A percentile compares a stretch with the other conserved stretches of the same genome.
These are phyloP conservation scores for Galendromus occidentalis DNA, from an alignment of 1,140 invertebrate genomes.

Conservation along the genomic window DNA sequence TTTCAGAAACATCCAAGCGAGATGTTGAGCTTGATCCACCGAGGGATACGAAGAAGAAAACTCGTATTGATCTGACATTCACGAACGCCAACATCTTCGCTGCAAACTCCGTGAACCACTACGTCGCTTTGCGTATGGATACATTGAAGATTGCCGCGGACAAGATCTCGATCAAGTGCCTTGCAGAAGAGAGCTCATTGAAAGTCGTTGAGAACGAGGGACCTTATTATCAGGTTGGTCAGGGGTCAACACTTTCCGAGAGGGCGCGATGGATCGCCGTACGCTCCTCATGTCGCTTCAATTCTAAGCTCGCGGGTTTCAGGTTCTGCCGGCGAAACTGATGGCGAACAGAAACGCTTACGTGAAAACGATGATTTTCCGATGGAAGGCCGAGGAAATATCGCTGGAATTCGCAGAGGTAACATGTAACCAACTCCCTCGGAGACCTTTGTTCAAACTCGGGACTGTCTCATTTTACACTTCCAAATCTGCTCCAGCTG, in stretches of 20 bases:
- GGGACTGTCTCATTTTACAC: too few relatives aligned
- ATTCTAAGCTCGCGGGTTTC: background rate
- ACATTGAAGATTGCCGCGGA: background rate
- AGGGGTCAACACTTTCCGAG: background rate
- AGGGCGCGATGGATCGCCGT: background rate
- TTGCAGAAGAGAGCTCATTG: background rate
- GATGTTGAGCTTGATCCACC: too few relatives aligned
- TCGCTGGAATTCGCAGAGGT: slow-evolving; percentile 4
- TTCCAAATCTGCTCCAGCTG: background rate
- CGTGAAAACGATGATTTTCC: slow-evolving; percentile 3
- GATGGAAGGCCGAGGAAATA: background rate
- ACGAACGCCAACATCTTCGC: background rate
- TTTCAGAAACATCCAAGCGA: too few relatives aligned
- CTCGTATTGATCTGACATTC: background rate
- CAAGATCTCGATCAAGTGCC: background rate
- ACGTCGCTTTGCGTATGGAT: background rate
- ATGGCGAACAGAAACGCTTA: background rate
- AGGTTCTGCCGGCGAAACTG: background rate
- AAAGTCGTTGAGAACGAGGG: background rate
- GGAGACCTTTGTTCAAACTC: background rate
- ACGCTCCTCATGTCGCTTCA: background rate
- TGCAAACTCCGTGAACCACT: background rate
- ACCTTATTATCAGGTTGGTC: background rate
- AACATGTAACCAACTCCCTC: background rate
- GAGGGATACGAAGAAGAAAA: background rate